Base-by-base conservation (phyloP, 2,888 invertebrate genomes). In the Opisthograptis luteolata region DNA sequence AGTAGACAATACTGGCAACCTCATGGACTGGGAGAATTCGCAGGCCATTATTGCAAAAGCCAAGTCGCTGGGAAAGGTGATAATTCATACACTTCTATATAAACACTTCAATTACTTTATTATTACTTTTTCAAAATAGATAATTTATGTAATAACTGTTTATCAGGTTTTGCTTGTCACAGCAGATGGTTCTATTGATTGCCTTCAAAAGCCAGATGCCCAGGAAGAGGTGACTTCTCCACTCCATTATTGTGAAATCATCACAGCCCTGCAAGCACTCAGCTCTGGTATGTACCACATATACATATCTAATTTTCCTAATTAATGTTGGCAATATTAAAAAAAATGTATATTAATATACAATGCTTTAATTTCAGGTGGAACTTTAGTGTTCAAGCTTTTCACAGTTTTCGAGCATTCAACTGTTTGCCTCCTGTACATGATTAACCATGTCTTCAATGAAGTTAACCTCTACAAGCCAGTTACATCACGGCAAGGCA, bases 141-240 rank as follows among this genome's bases (percentile, higher is more conserved):
- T 24, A 2, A n/a, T n/a, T 24, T 17, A 17, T 17, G 17, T 17
- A 3, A 17, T 17, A 17, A n/a, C n/a, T n/a, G n/a, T n/a, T n/a
- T n/a, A n/a, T 24, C 70, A 95, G 92, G 92, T 94, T 1, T 72
- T 93, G 52, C 76, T 96, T 9, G 94, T 98, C 20, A 98, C 98
- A 3, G 98, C 98, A 0, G 99, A 99, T 91, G 99, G 99, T 0
- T 98, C 98, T 66, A 93, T 98, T 19, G 96, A 98, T 77, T 99
- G 98, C 72, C 93, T 95, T 58, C 92, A 93, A 42, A 92, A 94
- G 68, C 98, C 98, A 0, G 96, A 94, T 24, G 95, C 96, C 62
- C 99, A 99, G 79, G 99, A 99, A 73, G 91, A 84, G 45, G 87
- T 93, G 0, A 97, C 98, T 0, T 93, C 94, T 4, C 92, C 93